Conservation (phyloP, 2,113 vertebrate genomes). For the Carassius gibelio region DNA sequence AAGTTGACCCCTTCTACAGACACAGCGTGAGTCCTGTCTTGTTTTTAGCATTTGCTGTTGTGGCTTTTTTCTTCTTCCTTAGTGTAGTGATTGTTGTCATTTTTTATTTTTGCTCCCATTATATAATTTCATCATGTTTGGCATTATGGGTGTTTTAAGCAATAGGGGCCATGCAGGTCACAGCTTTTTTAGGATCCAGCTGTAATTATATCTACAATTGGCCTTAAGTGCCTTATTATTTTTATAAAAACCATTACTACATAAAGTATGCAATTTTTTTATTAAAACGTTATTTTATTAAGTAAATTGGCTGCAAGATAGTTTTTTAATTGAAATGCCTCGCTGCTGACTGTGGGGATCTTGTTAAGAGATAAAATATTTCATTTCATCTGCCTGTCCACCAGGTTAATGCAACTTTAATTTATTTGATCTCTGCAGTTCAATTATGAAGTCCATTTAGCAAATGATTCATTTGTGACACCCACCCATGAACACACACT, state of each 20-base stretch:
- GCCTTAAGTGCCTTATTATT: background rate
- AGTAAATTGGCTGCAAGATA: too few species aligned
- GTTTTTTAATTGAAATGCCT: background rate
- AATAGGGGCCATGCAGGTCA: background rate
- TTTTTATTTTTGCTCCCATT: background rate
- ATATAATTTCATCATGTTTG: background rate
- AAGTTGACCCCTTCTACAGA: slow-evolving; percentile 99
- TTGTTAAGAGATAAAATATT: background rate
- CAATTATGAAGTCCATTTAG: slow-evolving; percentile 11
- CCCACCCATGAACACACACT: slow-evolving; percentile 24
- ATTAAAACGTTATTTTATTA: too few species aligned
- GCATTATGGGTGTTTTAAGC: background rate
- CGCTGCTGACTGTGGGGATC: too few species aligned
- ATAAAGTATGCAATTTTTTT: background rate
- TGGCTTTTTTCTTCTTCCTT: slow-evolving; percentile 35
- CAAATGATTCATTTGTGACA: slow-evolving; percentile 36
- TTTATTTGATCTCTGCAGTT: slow-evolving; percentile 33
- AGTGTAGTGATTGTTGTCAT: background rate
- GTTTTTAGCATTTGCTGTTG: slow-evolving; percentile 8
- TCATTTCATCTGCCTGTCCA: slow-evolving; percentile 31
- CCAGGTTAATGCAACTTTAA: slow-evolving; percentile 22
- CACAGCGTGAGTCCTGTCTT: slow-evolving; percentile 91
- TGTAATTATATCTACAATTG: background rate
- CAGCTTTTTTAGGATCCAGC: too few species aligned
- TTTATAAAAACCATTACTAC: background rate